Base-by-base conservation (phyloP, 2,113 vertebrate genomes). In the Anolis carolinensis region DNA sequence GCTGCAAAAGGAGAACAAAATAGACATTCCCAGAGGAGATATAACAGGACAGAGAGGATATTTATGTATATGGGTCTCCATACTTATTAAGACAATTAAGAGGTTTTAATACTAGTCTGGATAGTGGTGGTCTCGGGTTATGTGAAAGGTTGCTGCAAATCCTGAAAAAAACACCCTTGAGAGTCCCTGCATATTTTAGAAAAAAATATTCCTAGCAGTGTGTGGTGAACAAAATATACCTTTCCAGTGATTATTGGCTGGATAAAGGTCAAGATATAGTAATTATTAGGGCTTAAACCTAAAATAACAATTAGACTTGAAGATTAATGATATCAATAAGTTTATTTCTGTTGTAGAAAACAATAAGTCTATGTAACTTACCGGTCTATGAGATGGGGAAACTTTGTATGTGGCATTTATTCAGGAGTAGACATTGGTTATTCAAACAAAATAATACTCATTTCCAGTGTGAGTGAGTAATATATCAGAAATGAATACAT, bases 61-160 rank as follows among this genome's bases (percentile, higher is more conserved):
- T 82, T 71, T n/a, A 55, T 83, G 71, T 82, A 71, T n/a, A 71
- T 83, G 71, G 50, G 62, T 62, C 32, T 62, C n/a, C 21, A 62
- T 63, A n/a, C 55, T 39, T 74, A 39, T 52, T 48, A 44, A 44
- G 20, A 34, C 39, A 16, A 62, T 74, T 83, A 55, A 21, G 34
- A 59, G 25, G 55, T 63, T 75, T 74, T 62, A 82, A 70, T 82
- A 48, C 65, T 44, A 70, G 3, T 50, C 9, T 36, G 39, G 30
- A 11, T 82, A 70, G 25, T 63, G 16, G 7, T 74, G 27, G 55
- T 74, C 27, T 55, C 36, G 81, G 9, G 3, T 72, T 82, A 82
- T 74, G 73, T 59, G 13, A 70, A 70, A 70, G 44, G 44, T 82
- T 70, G n/a, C n/a, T n/a, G n/a, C n/a, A 50, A 50, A 10, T 63